These are phyloP conservation scores for Spilarctia lutea DNA, from an alignment of 2,888 invertebrate species.

Conservation along the genomic window DNA sequence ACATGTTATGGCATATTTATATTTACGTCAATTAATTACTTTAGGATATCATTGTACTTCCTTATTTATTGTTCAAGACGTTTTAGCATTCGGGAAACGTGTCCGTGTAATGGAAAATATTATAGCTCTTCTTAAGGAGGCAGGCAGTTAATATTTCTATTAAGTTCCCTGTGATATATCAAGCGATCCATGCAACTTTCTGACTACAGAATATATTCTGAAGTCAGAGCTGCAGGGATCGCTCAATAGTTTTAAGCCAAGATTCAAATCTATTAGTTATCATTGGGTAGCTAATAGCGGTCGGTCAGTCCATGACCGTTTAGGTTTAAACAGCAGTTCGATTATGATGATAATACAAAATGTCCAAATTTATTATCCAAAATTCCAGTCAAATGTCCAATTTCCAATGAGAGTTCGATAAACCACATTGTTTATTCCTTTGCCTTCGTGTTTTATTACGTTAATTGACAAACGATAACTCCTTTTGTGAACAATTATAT, in stretches of 20 bases:
- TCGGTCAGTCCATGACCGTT: not conserved
- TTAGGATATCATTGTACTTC: not conserved
- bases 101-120: not conserved
- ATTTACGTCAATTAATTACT: not conserved
- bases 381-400: not conserved
- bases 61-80: not conserved
- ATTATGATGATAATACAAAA: not conserved
- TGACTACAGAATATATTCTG: not conserved
- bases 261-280: not conserved
- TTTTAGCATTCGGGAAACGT: not conserved
- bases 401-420: not conserved
- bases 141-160: not conserved
- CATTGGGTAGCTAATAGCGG: too few relatives aligned
- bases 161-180: not conserved
- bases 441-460: not conserved
- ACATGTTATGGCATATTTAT: not conserved
- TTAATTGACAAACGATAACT: constrained; percentile 4
- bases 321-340: not conserved
- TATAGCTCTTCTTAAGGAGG: not conserved
- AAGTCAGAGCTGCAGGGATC: not conserved
- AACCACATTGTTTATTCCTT: not conserved
- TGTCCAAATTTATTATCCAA: not conserved
- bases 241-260: not conserved
- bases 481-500: constrained; percentile 12
- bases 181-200: too few relatives aligned